A percentile compares a stretch with the other conserved stretches of the same genome.
These are phyloP conservation scores for Atethmia centrago DNA, from an alignment of 2,888 invertebrate species.

Conservation along the genomic window DNA sequence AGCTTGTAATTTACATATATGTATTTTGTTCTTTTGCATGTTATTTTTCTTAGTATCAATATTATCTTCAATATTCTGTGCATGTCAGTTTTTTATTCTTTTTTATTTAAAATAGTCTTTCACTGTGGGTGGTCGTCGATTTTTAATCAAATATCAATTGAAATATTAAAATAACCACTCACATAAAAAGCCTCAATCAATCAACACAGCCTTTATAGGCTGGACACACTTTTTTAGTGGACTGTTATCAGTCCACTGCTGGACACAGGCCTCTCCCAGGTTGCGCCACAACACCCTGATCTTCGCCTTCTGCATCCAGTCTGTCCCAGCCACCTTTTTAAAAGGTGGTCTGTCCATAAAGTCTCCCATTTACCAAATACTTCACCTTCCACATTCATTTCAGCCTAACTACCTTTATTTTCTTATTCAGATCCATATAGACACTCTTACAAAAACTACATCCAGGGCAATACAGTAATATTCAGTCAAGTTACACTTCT, in stretches of 20 bases:
- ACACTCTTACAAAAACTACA: constrained; percentile 11
- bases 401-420: neutral
- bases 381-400: neutral
- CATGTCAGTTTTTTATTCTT: neutral
- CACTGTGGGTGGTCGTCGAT: neutral
- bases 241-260: neutral
- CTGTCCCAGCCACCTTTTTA: neutral
- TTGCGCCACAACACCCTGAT: neutral
- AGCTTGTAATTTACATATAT: no score
- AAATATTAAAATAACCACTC: neutral
- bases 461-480: constrained; percentile 13
- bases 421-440: neutral
- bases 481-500: constrained; percentile 17
- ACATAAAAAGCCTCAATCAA: neutral
- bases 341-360: neutral
- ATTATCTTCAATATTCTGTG: no score
- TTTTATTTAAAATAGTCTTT: neutral
- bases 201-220: neutral
- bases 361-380: neutral
- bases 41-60: no score
- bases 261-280: neutral
- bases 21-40: no score
- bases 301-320: neutral
- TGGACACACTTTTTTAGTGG: no score
- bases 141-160: neutral